Conservation (phyloP, 2,797 vertebrate genomes). For the Crypturellus tataupa region DNA sequence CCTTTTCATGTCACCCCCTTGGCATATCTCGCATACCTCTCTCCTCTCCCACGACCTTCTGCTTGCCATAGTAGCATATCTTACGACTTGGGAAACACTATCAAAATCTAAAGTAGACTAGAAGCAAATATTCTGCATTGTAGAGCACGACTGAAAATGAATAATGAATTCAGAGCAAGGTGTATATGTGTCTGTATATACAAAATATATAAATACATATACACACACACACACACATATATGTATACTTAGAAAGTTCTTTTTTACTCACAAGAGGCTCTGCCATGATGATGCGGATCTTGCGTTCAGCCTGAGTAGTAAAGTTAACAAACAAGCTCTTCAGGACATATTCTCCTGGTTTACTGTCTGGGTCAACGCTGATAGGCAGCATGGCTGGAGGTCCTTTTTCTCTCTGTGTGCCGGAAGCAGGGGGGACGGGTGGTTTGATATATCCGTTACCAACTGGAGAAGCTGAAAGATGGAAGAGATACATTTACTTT, state of each 20-base stretch:
- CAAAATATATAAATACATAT: too few relatives aligned
- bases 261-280: slow-evolving; percentile 92
- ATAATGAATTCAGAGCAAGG: not conserved
- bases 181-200: too few relatives aligned
- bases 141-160: not conserved
- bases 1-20: slow-evolving; percentile 1
- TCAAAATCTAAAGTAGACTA: slow-evolving; percentile 4
- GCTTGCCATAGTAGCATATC: not conserved
- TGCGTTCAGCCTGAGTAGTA: slow-evolving; percentile 91
- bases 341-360: slow-evolving; percentile 95
- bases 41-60: slow-evolving; percentile 29
- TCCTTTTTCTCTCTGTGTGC: slow-evolving; percentile 91
- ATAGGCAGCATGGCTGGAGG: slow-evolving; percentile 93
- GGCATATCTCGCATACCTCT: slow-evolving; percentile 20
- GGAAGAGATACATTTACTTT: slow-evolving; percentile 29
- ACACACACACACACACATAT: too few relatives aligned
- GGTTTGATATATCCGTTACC: slow-evolving; percentile 97
- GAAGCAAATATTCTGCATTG: not conserved
- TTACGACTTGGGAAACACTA: not conserved
- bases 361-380: slow-evolving; percentile 94
- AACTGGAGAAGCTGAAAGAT: slow-evolving; percentile 90
- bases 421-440: slow-evolving; percentile 88
- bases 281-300: slow-evolving; percentile 97
- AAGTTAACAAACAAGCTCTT: slow-evolving; percentile 98
- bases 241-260: not conserved